Base-by-base conservation (phyloP, 2,797 vertebrate genomes). In the Melanogrammus aeglefinus region DNA sequence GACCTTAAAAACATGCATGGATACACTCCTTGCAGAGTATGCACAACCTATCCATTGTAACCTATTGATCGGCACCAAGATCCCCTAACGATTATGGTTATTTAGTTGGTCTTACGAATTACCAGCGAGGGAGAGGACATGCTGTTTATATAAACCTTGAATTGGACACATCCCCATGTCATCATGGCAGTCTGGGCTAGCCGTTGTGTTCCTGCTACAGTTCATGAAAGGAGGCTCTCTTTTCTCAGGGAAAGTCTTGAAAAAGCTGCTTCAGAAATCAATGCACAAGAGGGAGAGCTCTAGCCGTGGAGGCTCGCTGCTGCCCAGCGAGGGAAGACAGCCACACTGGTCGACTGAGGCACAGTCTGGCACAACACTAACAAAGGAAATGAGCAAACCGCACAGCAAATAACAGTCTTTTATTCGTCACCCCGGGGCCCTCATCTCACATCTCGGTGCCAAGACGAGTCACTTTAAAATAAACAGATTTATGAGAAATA, bases 381-480 rank as follows among this genome's bases (percentile, higher is more conserved):
- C 90, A 93, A 93, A 91, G 92, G 93, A 94, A 94, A 94, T 94
- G 93, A 94, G 89, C 87, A 93, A 94, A 94, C 92, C 92, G 88
- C 93, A 92, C 84, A 87, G 92, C 88, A 92, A 93, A 92, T 92
- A 90, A 88, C 86, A 91, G 89, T 79, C 83, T 90, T 93, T 90
- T 86, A 90, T 91, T 91, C 88, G 87, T 88, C 91, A 91, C 85
- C 83, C 80, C 69, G 76, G 85, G 83, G 80, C 82, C 78, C 75
- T 80, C 74, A 79, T 78, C 89, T 90, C 84, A 86, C 81, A 90
- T 88, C 79, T 85, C 80, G 81, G 82, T 90, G 90, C 91, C 89
- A 92, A 88, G 73, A 78, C 77, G 80, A 79, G 84, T 86, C 87
- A 89, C 81, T 88, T 86, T 85, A 86, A 92, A 90, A 93, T 89